Percentiles rank a stretch among this genome's conserved stretches.
Conservation (phyloP, 1,140 invertebrate species). For the Penaeus indicus region DNA sequence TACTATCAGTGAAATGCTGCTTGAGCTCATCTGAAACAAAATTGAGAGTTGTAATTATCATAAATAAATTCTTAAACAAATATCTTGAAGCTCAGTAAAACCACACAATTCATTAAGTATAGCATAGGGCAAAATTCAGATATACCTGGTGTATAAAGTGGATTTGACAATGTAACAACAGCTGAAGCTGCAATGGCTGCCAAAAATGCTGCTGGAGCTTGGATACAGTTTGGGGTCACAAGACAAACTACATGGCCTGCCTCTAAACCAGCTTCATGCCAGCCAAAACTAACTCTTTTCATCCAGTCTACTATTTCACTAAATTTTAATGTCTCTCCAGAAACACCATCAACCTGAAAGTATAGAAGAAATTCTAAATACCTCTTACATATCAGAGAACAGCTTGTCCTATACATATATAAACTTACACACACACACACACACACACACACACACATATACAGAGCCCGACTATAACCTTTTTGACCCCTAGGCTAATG, state of each 20-base stretch:
- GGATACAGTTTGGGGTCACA: constrained; percentile 45
- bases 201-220: constrained; percentile 25
- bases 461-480: too few relatives aligned
- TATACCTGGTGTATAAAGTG: constrained; percentile 53
- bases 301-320: constrained; percentile 29
- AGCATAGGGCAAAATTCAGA: not conserved
- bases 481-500: too few relatives aligned
- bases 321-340: constrained; percentile 38
- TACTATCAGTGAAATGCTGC: constrained; percentile 26
- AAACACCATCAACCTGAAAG: constrained; percentile 48
- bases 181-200: constrained; percentile 34
- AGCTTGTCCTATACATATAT: too few relatives aligned
- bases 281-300: constrained; percentile 34
- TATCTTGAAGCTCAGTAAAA: too few relatives aligned
- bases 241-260: constrained; percentile 46
- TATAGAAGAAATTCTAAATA: not conserved
- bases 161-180: constrained; percentile 49
- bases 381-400: not conserved
- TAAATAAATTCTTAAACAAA: too few relatives aligned
- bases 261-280: constrained; percentile 43
- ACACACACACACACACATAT: too few relatives aligned
- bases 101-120: not conserved
- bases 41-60: too few relatives aligned
- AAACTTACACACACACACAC: too few relatives aligned
- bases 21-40: constrained; percentile 34